These are phyloP conservation scores for Ochropacha duplaris DNA, from an alignment of 2,888 invertebrate genomes.

Conservation along the genomic window DNA sequence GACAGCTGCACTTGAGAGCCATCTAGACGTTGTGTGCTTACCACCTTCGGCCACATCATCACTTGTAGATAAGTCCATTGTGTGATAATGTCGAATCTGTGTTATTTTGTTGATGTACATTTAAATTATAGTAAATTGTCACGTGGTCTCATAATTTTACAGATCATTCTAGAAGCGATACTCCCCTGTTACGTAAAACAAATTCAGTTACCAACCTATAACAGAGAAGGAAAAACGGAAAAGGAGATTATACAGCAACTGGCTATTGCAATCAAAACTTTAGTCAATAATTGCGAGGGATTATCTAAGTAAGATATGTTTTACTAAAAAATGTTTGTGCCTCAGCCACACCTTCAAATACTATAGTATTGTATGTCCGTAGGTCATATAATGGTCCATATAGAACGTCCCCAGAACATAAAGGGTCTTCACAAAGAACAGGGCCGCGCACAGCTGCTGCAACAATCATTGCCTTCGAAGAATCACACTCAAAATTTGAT, in stretches of 20 bases:
- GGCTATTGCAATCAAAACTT: conserved; percentile 96
- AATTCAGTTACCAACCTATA: conserved; percentile 94
- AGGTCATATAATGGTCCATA: conserved; percentile 97
- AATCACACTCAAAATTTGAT: conserved; percentile 94
- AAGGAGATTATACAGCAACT: conserved; percentile 96
- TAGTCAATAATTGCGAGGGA: conserved; percentile 98
- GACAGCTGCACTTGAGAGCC: no score
- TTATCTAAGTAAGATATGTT: conserved; percentile 90
- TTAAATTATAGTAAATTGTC: background rate
- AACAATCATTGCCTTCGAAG: conserved; percentile 90
- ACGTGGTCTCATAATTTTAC: conserved; percentile 17
- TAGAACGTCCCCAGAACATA: conserved; percentile 94
- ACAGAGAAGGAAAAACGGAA: conserved; percentile 96
- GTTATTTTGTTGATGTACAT: no score
- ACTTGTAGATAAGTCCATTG: no score
- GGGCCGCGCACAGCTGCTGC: conserved; percentile 53
- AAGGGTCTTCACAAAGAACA: conserved; percentile 94
- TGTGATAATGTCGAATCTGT: no score
- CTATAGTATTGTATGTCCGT: conserved; percentile 5
- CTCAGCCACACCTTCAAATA: background rate
- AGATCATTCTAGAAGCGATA: conserved; percentile 98
- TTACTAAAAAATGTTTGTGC: background rate
- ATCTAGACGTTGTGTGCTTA: no score
- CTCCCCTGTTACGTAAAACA: conserved; percentile 97
- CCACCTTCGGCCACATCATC: no score